Evolutionary conservation across 2,113 vertebrate species (phyloP), one percentile per base, ranked within the genome.

Genomic region (Alouatta palliata): DNA sequence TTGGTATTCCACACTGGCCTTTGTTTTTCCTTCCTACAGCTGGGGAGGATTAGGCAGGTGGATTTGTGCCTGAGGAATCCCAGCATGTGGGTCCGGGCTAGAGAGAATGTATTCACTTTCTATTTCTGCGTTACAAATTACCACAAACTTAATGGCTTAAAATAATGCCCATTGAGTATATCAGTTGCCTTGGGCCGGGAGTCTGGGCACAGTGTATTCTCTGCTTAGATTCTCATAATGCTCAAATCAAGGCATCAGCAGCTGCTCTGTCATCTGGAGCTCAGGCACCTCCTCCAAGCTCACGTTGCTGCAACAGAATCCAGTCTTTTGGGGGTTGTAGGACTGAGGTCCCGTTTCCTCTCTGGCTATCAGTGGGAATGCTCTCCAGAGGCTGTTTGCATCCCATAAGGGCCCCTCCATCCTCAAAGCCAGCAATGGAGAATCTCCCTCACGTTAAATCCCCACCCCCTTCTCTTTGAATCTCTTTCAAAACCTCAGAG

Each of bases 1-100:
- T 95, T 94, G 86, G 97, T 98, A n/a, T 97, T 95, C 80, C 96
- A 97, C 35, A 6, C 2, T 40, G 23, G 84, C 77, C 83, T 97
- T 98, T 96, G 94, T 80, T 97, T 96, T 96, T 87, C 87, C 94
- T 97, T 77, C 75, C 43, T 97, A 75, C 98, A 98, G 97, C 97
- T 98, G 98, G 97, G 87, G 81, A 95, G 88, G 64, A 98, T 98
- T 98, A 98, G 97, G 98, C 98, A 98, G 98, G 98, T 98, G 98
- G 91, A 98, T 98, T 97, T 97, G 95, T 97, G 73, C 91, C 93
- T 94, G 87, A 92, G 79, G 97, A 93, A 95, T 79, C 58, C 88
- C 56, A 70, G 66, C 0, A 0, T n/a, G 3, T 95, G 82, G 37
- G 61, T 97, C 71, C 61, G 79, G 82, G 71, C 90, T 94, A 61